Percentiles rank a stretch among this genome's conserved stretches.
phyloP scores from a whole-genome alignment of 2,888 invertebrate genomes.

The Amphimallon solstitiale region DNA sequence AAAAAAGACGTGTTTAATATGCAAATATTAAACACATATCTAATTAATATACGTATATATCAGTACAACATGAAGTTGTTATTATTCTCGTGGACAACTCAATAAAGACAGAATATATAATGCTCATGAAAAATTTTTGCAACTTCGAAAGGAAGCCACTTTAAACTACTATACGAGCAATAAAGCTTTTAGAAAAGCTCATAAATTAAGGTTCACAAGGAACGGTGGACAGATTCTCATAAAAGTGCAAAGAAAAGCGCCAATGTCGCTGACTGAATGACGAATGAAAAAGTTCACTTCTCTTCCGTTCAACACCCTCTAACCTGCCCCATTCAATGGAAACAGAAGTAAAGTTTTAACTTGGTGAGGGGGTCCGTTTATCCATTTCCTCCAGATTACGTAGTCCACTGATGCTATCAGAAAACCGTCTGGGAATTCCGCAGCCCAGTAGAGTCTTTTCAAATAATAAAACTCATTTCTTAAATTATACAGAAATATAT shows the following conservation, averaged over 20 bases:
- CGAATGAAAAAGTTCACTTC: constrained; percentile 15
- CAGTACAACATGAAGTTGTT: no score
- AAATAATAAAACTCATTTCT: no score
- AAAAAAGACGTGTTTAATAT: no score
- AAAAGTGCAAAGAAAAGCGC: neutral
- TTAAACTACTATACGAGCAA: constrained; percentile 20
- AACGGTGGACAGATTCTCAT: constrained; percentile 6
- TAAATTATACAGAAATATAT: no score
- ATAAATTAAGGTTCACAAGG: constrained; percentile 17
- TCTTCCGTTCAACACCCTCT: neutral
- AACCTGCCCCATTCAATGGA: no score
- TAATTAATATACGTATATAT: no score
- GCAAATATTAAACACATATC: no score
- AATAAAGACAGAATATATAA: neutral
- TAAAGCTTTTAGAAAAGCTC: constrained; percentile 27
- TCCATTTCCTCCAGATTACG: constrained; percentile 1
- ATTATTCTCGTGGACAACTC: no score
- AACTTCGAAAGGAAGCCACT: constrained; percentile 4
- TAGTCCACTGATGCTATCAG: no score
- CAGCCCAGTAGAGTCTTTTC: no score
- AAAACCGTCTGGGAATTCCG: no score
- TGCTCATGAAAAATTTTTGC: neutral
- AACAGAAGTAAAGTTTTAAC: constrained; percentile 15
- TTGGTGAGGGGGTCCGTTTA: constrained; percentile 2
- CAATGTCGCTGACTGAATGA: constrained; percentile 9